Conservation (phyloP, 2,797 vertebrate species). For the Merluccius polli region DNA sequence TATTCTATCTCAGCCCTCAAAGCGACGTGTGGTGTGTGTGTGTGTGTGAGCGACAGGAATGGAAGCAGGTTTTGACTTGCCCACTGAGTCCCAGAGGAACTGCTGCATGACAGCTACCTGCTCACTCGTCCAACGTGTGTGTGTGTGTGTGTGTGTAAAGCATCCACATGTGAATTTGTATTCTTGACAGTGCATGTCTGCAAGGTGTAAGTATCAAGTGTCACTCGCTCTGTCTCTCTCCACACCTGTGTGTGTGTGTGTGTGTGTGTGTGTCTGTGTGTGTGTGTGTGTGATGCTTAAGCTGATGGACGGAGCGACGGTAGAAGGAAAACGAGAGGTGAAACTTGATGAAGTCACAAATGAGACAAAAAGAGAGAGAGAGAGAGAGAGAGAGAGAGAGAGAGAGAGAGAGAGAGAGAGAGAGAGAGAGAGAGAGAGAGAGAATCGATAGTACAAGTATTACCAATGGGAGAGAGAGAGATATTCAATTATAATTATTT, state of each 20-base stretch:
- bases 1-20: constrained; percentile 36
- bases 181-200: constrained; percentile 47
- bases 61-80: constrained; percentile 64
- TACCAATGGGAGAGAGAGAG: not conserved
- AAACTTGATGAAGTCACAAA: constrained; percentile 57
- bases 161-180: constrained; percentile 52
- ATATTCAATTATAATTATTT: too few relatives aligned
- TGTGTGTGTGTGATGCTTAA: not conserved
- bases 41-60: constrained; percentile 55
- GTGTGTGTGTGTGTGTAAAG: constrained; percentile 24
- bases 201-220: constrained; percentile 48
- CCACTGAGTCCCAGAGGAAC: constrained; percentile 44
- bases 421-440: constrained; percentile 1
- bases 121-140: constrained; percentile 27
- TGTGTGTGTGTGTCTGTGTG: constrained; percentile 6
- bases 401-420: constrained; percentile 12
- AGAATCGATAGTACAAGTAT: not conserved
- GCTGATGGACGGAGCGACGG: constrained; percentile 37
- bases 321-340: constrained; percentile 47
- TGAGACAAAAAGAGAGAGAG: constrained; percentile 30
- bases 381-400: constrained; percentile 12
- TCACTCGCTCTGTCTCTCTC: constrained; percentile 11
- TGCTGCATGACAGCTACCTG: constrained; percentile 65
- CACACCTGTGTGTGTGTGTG: not conserved
- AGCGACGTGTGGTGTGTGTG: constrained; percentile 40